A percentile compares a stretch with the other conserved stretches of the same genome.
These are phyloP conservation scores for Sebastes matsubarae DNA, from an alignment of 2,797 vertebrate genomes.

Conservation along the genomic window DNA sequence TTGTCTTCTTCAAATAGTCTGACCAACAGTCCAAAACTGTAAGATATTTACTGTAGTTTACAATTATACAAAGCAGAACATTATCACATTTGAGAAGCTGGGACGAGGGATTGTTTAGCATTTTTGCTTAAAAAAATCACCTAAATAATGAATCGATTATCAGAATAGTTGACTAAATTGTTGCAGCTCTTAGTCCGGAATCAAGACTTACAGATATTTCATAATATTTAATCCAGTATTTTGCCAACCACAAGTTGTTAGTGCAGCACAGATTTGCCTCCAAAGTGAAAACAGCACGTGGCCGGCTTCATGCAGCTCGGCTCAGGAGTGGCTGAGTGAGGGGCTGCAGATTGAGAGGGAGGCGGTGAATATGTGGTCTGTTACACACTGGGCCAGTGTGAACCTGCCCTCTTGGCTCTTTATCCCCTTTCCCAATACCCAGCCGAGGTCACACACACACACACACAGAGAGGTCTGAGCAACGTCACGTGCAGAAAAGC, in stretches of 20 bases:
- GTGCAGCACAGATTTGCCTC: not conserved
- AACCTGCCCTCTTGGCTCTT: constrained; percentile 31
- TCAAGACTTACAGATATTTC: not conserved
- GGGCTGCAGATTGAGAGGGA: not conserved
- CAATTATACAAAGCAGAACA: not conserved
- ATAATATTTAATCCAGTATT: constrained; percentile 11
- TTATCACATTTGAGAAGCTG: not conserved
- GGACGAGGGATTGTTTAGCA: not conserved
- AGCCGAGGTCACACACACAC: not conserved
- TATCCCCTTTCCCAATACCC: constrained; percentile 1
- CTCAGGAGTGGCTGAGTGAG: constrained; percentile 21
- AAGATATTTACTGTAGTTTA: not conserved
- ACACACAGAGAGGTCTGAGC: not conserved
- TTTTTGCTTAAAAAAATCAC: not conserved
- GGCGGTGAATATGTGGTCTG: not conserved
- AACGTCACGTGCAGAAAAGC: constrained; percentile 12
- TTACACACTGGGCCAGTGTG: constrained; percentile 37
- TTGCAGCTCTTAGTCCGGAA: not conserved
- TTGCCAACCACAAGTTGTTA: not conserved
- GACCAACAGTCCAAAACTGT: not conserved
- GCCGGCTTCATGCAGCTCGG: not conserved
- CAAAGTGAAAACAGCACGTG: constrained; percentile 22
- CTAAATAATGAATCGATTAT: not conserved
- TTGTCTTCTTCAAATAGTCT: not conserved
- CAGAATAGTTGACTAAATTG: not conserved